Evolutionary conservation across 2,797 vertebrate species (phyloP), one percentile per base, ranked within the genome.

Genomic region (Rhadinocentrus ornatus): DNA sequence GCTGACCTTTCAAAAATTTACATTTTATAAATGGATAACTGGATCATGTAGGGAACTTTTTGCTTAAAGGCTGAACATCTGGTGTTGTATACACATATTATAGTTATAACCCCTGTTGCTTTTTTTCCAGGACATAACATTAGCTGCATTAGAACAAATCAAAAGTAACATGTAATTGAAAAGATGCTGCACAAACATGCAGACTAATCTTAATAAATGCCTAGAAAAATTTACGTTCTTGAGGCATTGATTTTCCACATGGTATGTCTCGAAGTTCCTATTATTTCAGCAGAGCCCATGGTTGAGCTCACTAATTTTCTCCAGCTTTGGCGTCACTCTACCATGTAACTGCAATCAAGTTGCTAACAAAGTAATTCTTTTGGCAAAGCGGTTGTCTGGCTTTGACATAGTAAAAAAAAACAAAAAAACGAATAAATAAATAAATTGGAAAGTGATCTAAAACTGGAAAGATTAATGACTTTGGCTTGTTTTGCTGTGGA

Each of bases 281-380:
- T 88, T 89, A 82, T 88, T 91, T 82, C 75, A 82, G 78, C 63
- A 62, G 57, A 62, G 81, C 80, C 78, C 71, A 37, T 73, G 82
- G 83, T 77, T 83, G 78, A 78, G 70, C 75, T 68, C 77, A 64
- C 66, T 90, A 82, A 91, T 91, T 88, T 88, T 77, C 86, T 86
- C 79, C 78, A 76, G 83, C 81, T 87, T 82, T 77, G 81, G 75
- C 80, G 83, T 88, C 85, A 83, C 75, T 89, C 85, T 90, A 81
- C 88, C 91, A 91, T 93, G 86, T 90, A 90, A 92, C 92, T 87
- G 79, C 82, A 88, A 89, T 90, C 82, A 85, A 78, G 86, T 82
- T 90, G 89, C 90, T 92, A 86, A 93, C 89, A 82, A 86, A 84
- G 87, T 90, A 78, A 89, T 92, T 93, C 89, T 88, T 69, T 91